These are phyloP conservation scores for Harpagus bidentatus DNA, from an alignment of 2,113 vertebrate species.

Conservation along the genomic window DNA sequence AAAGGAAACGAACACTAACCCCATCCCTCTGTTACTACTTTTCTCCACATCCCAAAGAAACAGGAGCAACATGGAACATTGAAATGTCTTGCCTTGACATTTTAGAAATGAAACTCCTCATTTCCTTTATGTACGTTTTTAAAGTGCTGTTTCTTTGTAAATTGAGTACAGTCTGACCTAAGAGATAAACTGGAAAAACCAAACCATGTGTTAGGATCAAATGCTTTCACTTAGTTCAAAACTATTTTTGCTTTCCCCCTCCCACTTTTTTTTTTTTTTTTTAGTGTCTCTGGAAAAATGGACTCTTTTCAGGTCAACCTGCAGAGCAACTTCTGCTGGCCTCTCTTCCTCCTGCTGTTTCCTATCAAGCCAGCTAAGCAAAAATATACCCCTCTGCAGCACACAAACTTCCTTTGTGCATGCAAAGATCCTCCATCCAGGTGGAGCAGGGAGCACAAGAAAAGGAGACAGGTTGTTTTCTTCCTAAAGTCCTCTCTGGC, in stretches of 20 bases:
- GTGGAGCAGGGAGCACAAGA: background rate
- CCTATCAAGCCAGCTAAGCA: background rate
- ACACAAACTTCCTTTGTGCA: background rate
- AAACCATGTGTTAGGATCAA: background rate
- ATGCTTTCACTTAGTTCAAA: background rate
- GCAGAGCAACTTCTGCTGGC: slow-evolving; percentile 1
- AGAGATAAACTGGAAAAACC: background rate
- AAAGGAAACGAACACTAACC: background rate
- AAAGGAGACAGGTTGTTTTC: background rate
- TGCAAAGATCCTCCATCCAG: background rate
- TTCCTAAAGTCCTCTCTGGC: background rate
- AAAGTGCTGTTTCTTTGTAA: background rate
- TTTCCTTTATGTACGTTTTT: slow-evolving; percentile 1
- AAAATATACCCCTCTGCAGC: background rate
- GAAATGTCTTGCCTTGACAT: background rate
- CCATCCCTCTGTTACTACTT: background rate
- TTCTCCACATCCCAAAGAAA: background rate
- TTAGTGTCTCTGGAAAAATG: background rate
- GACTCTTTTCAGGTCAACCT: slow-evolving; percentile 27
- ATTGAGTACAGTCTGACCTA: background rate
- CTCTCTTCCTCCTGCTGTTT: slow-evolving; percentile 45
- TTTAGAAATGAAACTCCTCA: background rate
- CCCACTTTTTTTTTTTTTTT: background rate
- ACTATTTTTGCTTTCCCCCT: background rate
- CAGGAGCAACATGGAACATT: background rate